Conservation (phyloP, 2,888 invertebrate species). For the Microchrysa polita region DNA sequence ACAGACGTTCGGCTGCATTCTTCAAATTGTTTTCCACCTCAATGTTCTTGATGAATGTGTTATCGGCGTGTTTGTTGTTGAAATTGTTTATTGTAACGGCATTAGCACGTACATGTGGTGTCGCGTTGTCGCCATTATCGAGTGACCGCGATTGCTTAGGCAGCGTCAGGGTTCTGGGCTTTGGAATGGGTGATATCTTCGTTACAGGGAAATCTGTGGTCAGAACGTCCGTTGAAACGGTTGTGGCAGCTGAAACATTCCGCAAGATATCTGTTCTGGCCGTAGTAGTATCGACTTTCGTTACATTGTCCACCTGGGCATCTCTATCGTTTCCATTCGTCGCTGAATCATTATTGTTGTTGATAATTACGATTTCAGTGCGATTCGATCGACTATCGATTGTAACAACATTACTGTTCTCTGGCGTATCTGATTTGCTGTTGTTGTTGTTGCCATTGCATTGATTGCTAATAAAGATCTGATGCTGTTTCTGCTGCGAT, state of each 20-base stretch:
- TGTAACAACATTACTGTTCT: conserved; percentile 39
- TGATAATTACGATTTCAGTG: conserved; percentile 48
- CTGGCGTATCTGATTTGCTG: conserved; percentile 52
- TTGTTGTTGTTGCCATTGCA: conserved; percentile 52
- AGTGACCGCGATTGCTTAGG: conserved; percentile 40
- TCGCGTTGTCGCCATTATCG: conserved; percentile 5
- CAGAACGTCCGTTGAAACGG: conserved; percentile 11
- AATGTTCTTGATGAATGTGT: conserved; percentile 58
- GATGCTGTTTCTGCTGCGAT: conserved; percentile 45
- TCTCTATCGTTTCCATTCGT: conserved; percentile 6
- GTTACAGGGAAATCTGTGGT: conserved; percentile 4
- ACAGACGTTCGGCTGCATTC: conserved; percentile 63
- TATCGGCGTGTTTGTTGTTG: conserved; percentile 50
- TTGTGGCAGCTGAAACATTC: conserved; percentile 1
- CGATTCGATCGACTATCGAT: conserved; percentile 45
- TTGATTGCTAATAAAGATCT: conserved; percentile 28
- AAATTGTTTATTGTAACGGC: conserved; percentile 31
- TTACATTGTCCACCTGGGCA: neutral
- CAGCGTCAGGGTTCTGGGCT: conserved; percentile 47
- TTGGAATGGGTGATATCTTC: conserved; percentile 47
- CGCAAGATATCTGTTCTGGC: neutral
- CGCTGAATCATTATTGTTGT: conserved; percentile 37
- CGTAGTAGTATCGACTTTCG: neutral
- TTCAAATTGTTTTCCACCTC: conserved; percentile 63
- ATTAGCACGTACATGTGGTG: neutral